Evolutionary conservation across 1,140 invertebrate species (phyloP), one percentile per base, ranked within the genome.

Genomic region (Schmidtea mediterranea): DNA sequence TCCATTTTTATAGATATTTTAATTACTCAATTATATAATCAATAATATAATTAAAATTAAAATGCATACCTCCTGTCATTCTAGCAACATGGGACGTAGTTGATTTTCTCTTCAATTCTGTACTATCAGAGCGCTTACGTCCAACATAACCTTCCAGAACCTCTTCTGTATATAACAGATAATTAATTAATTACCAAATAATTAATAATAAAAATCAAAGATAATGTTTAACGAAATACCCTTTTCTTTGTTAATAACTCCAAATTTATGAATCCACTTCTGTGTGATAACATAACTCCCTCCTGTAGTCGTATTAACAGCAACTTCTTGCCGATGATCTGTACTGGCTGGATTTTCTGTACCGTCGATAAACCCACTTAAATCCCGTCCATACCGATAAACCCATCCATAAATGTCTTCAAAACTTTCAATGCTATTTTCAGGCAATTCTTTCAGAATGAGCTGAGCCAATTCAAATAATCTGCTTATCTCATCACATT

Each of bases 251-350:
- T 49, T 47, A 48, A 60, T 59, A 8, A 57, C 22, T 8, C 58
- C 46, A n/a, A 62, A 46, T 22, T 62, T 47, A 54, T 64, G 62
- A 32, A 64, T 54, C 62, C 62, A 64, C 49, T 62, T 62, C 47
- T 64, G 62, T 37, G 62, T 64, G 45, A 63, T 60, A 49, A 62
- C 60, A 55, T 62, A 63, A 49, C 62, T 63, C 12, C 61, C 62
- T n/a, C 62, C 62, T 22, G 54, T 52, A 48, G 56, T 55, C 18
- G 62, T 58, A n/a, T n/a, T n/a, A 19, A 63, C 60, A 19, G 62
- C 61, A 24, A 62, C 54, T 2, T 55, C 39, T 40, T 60, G 52
- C 22, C 62, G 48, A 23, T 51, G 53, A 13, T 62, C 61, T 21
- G 60, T 57, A 52, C 59, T 61, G 23, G 58, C 60, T 21, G 58